Base-by-base conservation (phyloP, 2,888 invertebrate species). In the Torymus auratus region DNA sequence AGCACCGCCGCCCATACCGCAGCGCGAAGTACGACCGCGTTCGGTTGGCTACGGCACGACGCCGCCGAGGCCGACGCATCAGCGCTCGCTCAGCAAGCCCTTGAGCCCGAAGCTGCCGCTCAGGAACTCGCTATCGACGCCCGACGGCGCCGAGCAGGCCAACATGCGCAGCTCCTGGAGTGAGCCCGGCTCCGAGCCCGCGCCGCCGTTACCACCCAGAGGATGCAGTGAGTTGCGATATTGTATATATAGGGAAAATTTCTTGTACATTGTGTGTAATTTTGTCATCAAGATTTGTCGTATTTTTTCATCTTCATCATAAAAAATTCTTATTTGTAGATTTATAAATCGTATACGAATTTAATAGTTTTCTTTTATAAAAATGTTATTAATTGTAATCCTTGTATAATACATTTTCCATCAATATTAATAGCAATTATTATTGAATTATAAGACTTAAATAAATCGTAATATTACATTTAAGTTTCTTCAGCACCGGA, bases 121-220 rank as follows among this genome's bases (percentile, higher is more conserved):
- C 50, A 89, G 93, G 74, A 92, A 93, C 84, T 92, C 92, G 1
- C 87, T 92, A 86, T 91, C 92, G 5, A 92, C 92, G 5, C 92
- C 93, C 0, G 92, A 92, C 68, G 89, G 89, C 15, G 83, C 83
- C 2, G 89, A 89, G 80, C 90, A 90, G 84, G 83, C 91, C 85
- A 93, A 88, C 87, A 84, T 93, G 91, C 86, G 94, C 88, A 91
- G 91, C 88, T 90, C 93, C 84, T 91, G 95, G 95, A 91, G 93
- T 87, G 90, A 94, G 91, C 82, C 91, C 23, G 91, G 92, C 0
- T 86, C 91, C 83, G 96, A 96, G 0, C 96, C 96, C 17, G 90
- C 90, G 0, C 89, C 90, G 1, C 96, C 96, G 0, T 88, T 96
- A 77, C 96, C 96, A 3, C 96, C 96, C 0, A 92, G 96, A 81